phyloP scores from a whole-genome alignment of 2,797 vertebrate genomes.

The Remorina albescens region DNA sequence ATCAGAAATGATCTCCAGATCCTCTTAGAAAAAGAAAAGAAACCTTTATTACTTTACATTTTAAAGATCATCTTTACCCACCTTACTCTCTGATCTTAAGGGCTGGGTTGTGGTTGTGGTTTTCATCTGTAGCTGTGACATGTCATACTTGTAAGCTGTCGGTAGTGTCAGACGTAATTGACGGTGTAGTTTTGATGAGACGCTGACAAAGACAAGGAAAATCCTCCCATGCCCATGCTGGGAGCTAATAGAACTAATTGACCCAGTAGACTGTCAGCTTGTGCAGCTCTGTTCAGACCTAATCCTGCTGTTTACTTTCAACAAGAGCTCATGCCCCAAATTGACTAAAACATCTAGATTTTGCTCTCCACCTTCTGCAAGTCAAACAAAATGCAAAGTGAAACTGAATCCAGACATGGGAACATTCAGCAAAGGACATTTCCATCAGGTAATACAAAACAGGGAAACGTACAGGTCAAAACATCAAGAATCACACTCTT shows the following conservation, averaged over 20 bases:
- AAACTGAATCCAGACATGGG: not conserved
- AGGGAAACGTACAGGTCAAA: not conserved
- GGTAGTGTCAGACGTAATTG: slow-evolving; percentile 31
- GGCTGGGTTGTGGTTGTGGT: not conserved
- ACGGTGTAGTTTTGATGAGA: slow-evolving; percentile 66
- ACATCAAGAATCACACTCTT: not conserved
- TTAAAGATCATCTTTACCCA: not conserved
- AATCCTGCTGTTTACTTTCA: slow-evolving; percentile 65
- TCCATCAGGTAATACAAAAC: slow-evolving; percentile 4
- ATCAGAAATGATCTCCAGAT: not conserved
- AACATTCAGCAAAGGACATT: not conserved
- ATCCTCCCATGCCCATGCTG: slow-evolving; percentile 54
- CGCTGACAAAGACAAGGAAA: slow-evolving; percentile 51
- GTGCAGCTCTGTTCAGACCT: slow-evolving; percentile 26
- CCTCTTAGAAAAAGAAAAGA: not conserved
- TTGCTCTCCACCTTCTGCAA: slow-evolving; percentile 1
- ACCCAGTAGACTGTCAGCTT: slow-evolving; percentile 33
- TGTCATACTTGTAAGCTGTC: slow-evolving; percentile 8
- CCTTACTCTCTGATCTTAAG: not conserved
- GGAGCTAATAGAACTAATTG: slow-evolving; percentile 62
- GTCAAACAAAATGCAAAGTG: slow-evolving; percentile 21
- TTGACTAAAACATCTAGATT: slow-evolving; percentile 6
- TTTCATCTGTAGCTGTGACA: not conserved
- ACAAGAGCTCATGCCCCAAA: slow-evolving; percentile 34
- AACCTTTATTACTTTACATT: not conserved